These are phyloP conservation scores for Halictus rubicundus DNA, from an alignment of 1,140 invertebrate genomes.

Conservation along the genomic window DNA sequence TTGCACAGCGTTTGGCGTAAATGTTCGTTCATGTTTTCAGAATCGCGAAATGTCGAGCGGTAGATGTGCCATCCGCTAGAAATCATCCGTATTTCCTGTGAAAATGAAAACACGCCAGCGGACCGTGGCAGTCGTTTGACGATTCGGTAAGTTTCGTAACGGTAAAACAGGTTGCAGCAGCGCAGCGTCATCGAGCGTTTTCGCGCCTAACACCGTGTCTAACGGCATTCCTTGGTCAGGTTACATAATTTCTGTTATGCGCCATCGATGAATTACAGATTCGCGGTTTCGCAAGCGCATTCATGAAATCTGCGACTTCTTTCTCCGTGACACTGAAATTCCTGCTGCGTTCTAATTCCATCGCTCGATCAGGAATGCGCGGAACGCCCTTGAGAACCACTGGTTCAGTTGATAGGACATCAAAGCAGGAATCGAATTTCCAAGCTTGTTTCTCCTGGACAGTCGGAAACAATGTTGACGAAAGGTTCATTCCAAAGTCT, in stretches of 20 bases:
- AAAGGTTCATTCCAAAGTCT: too few relatives aligned
- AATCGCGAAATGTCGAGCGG: background rate
- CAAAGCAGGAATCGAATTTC: too few relatives aligned
- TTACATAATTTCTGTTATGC: conserved; percentile 5
- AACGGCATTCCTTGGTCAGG: background rate
- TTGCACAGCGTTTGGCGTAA: too few relatives aligned
- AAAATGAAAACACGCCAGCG: background rate
- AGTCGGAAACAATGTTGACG: too few relatives aligned
- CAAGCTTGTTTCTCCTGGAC: too few relatives aligned
- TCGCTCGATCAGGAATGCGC: background rate
- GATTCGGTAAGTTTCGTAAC: conserved; percentile 7
- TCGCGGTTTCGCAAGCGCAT: conserved; percentile 1
- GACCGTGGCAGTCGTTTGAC: too few relatives aligned
- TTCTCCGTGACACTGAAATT: conserved; percentile 11
- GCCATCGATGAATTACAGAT: conserved; percentile 2
- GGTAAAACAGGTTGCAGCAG: conserved; percentile 17
- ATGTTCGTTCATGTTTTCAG: background rate
- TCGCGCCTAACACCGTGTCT: conserved; percentile 5
- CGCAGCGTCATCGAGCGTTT: background rate
- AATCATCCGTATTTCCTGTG: background rate
- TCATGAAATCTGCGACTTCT: background rate
- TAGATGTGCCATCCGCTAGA: background rate
- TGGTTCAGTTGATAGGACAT: background rate
- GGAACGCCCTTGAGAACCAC: background rate
- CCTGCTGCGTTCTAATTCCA: background rate